Evolutionary conservation across 2,888 invertebrate genomes (phyloP).

Genomic region (Aleiodes testaceus): DNA sequence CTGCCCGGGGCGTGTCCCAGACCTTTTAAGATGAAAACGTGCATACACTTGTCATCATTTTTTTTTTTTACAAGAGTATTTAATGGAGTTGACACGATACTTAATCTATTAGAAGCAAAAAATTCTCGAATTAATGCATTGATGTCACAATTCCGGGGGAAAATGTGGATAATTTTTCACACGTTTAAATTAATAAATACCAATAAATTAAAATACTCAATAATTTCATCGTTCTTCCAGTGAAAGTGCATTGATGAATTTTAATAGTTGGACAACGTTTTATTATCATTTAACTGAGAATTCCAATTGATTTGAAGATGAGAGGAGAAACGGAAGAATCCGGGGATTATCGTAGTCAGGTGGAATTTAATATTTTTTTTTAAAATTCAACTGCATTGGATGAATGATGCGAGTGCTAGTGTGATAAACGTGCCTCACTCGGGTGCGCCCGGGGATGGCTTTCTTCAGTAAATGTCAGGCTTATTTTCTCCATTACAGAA

Average conservation of each 20-base stretch:
- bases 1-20: conserved; percentile 49
- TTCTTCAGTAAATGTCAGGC: conserved; percentile 61
- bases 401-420: not conserved
- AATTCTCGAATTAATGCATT: too few relatives aligned
- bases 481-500: conserved; percentile 53
- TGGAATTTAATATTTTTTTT: conserved; percentile 5
- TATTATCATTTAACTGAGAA: conserved; percentile 10
- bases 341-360: conserved; percentile 6
- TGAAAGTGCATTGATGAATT: conserved; percentile 41
- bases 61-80: not conserved
- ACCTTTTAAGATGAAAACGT: conserved; percentile 10
- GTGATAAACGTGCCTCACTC: conserved; percentile 47
- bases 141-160: too few relatives aligned
- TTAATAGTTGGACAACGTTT: conserved; percentile 27
- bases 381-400: not conserved
- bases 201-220: not conserved
- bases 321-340: conserved; percentile 25
- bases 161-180: not conserved
- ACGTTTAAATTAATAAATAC: not conserved
- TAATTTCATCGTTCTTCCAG: not conserved
- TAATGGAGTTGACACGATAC: too few relatives aligned
- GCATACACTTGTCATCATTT: conserved; percentile 9
- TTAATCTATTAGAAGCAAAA: too few relatives aligned
- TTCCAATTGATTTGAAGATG: not conserved
- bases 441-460: conserved; percentile 57